Evolutionary conservation across 2,113 vertebrate genomes (phyloP).

Genomic region (Coturnix japonica): DNA sequence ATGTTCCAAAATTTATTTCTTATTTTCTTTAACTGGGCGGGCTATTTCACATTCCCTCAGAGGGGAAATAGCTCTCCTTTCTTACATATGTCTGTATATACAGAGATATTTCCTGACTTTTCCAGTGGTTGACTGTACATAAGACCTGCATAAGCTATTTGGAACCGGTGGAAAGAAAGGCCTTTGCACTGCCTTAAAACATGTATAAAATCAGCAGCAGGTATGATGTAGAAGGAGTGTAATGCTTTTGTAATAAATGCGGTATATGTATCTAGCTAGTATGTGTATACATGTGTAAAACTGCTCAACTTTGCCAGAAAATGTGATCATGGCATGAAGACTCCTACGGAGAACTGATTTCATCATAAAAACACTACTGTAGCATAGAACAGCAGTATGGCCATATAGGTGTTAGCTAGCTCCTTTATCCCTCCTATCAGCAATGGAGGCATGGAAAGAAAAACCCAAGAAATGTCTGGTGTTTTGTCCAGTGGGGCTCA

Average conservation of each 20-base stretch:
- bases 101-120: background rate
- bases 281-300: background rate
- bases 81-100: background rate
- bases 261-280: background rate
- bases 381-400: background rate
- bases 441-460: background rate
- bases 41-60: background rate
- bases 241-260: background rate
- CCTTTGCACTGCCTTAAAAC: background rate
- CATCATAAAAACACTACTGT: accelerated
- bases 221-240: background rate
- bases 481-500: background rate
- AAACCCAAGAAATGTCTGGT: background rate
- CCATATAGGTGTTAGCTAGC: background rate
- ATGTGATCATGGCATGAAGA: background rate
- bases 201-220: background rate
- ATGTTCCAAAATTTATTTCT: background rate
- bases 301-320: background rate
- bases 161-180: background rate
- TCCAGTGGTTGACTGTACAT: background rate
- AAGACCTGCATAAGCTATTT: background rate
- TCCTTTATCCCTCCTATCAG: background rate
- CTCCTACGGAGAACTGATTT: background rate
- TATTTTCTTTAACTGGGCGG: background rate
- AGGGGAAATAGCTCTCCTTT: background rate